Conservation (phyloP, 2,113 vertebrate genomes). For the Sander vitreus region DNA sequence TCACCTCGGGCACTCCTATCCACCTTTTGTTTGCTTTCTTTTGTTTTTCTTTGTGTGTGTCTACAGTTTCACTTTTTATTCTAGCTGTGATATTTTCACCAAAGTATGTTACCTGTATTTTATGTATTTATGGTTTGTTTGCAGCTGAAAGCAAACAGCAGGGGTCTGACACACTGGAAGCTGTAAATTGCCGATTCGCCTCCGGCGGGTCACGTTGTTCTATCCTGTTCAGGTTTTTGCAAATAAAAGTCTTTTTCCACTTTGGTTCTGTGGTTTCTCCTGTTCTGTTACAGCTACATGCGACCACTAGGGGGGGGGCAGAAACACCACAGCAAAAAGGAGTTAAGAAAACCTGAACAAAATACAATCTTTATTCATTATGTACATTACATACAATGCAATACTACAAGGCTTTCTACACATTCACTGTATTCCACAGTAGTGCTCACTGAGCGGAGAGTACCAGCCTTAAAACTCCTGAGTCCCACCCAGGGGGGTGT, state of each 20-base stretch:
- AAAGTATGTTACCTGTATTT: conserved; percentile 68
- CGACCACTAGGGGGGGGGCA: conserved; percentile 14
- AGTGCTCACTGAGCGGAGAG: conserved; percentile 77
- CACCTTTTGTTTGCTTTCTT: background rate
- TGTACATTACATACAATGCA: conserved; percentile 98
- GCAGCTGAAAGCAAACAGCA: conserved; percentile 74
- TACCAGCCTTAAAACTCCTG: conserved; percentile 74
- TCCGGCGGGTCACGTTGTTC: conserved; percentile 34
- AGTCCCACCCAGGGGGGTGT: conserved; percentile 52
- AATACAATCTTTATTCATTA: conserved; percentile 99
- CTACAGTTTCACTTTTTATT: conserved; percentile 44
- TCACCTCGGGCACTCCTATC: conserved; percentile 35
- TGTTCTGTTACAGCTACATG: fast-evolving
- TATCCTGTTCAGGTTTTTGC: conserved; percentile 56
- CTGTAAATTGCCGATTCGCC: conserved; percentile 47
- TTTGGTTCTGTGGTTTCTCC: background rate
- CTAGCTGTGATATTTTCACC: conserved; percentile 64
- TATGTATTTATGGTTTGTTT: conserved; percentile 79
- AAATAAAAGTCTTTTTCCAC: conserved; percentile 65
- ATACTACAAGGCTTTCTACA: conserved; percentile 89
- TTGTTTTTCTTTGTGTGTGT: conserved; percentile 18
- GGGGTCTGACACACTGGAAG: conserved; percentile 88
- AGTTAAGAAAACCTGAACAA: conserved; percentile 94
- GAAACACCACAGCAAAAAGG: background rate
- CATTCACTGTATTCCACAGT: conserved; percentile 86